These are phyloP conservation scores for Nezara viridula DNA, from an alignment of 2,888 invertebrate genomes.

Conservation along the genomic window DNA sequence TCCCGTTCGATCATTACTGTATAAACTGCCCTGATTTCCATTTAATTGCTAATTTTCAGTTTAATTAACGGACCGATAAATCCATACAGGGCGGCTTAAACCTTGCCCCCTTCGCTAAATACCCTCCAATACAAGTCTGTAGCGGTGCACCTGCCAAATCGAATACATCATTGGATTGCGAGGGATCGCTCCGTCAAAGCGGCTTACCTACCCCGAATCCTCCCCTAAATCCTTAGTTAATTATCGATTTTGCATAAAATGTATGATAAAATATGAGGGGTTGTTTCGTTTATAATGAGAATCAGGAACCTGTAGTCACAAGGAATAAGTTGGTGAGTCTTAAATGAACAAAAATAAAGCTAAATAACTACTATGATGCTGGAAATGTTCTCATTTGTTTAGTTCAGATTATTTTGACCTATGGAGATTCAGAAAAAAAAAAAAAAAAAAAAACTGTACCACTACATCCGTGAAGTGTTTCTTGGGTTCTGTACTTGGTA, in stretches of 20 bases:
- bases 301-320: too few relatives aligned
- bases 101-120: not conserved
- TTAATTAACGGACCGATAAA: not conserved
- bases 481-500: too few relatives aligned
- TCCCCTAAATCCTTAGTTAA: not conserved
- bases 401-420: too few relatives aligned
- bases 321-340: too few relatives aligned
- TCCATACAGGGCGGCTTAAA: not conserved
- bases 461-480: too few relatives aligned
- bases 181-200: not conserved
- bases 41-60: constrained; percentile 16
- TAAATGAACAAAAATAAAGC: too few relatives aligned
- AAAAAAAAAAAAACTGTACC: too few relatives aligned
- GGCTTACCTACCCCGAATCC: not conserved
- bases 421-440: too few relatives aligned
- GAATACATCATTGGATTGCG: not conserved
- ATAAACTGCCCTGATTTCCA: not conserved
- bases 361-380: too few relatives aligned
- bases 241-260: not conserved
- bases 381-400: too few relatives aligned
- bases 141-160: not conserved
- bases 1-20: not conserved
- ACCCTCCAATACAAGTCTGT: not conserved
- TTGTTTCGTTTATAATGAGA: not conserved
- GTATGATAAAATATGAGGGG: not conserved